Evolutionary conservation across 2,113 vertebrate genomes (phyloP), one percentile per base, ranked within the genome.

Genomic region (Ameiurus melas): DNA sequence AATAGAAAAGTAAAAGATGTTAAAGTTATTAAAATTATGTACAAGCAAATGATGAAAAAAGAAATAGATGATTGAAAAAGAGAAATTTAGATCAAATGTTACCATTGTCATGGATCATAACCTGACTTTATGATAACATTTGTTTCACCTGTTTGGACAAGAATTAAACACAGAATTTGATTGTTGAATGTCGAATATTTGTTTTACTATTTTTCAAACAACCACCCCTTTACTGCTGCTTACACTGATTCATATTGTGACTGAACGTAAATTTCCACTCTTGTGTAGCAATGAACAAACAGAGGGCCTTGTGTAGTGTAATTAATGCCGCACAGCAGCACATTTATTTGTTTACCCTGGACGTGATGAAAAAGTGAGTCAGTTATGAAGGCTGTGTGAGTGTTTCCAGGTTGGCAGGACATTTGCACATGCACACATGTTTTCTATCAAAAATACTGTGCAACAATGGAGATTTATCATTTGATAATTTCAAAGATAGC

Each of bases 391-490:
- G 20, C 43, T 73, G 70, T 73, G 47, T 33, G 27, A 81, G 53
- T 80, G 79, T 30, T 81, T 58, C 55, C 53, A 81, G 7, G 55
- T 58, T 58, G 53, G n/a, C n/a, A 58, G 77, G n/a, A 81, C 79
- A 30, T 81, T 33, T 58, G n/a, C 47, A 81, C 17, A 33, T 53
- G 55, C 30, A 58, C 53, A 77, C 25, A 25, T 39, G 20, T 51
- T 77, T 14, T 22, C 5, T 43, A 19, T 79, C 10, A 20, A 57
- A 57, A 57, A 75, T 36, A 19, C 33, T 39, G 17, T 36, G 68
- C 5, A 20, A 33, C n/a, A 71, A 25, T 39, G 8, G 6, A 20
- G 20, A 13, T 39, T 39, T 73, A 73, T 70, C 33, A 20, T 39
- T 9, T 47, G 36, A 43, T 19, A 22, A 39, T 73, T 19, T 71